These are phyloP conservation scores for Coboldia fuscipes DNA, from an alignment of 1,140 invertebrate species.

Conservation along the genomic window DNA sequence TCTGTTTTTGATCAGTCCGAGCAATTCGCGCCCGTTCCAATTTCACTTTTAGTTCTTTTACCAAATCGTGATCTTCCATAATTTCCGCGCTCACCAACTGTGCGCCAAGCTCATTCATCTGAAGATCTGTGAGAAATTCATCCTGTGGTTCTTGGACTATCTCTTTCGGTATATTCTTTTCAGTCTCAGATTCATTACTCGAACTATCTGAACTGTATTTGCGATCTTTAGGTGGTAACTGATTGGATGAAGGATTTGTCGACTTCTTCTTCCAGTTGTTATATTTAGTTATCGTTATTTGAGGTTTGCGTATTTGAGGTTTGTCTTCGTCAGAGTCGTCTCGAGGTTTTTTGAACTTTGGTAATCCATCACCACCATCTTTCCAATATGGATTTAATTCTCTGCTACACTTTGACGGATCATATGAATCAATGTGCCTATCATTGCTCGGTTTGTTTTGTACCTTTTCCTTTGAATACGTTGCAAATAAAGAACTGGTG, in stretches of 20 bases:
- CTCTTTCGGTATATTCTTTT: conserved; percentile 6
- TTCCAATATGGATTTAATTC: conserved; percentile 91
- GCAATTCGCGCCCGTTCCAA: conserved; percentile 42
- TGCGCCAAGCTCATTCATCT: conserved; percentile 72
- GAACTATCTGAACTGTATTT: neutral
- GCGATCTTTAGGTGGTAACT: neutral
- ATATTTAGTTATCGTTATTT: too few species aligned
- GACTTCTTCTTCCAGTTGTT: neutral
- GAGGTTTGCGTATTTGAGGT: too few species aligned
- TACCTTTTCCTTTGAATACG: conserved; percentile 21
- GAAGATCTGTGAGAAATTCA: conserved; percentile 40
- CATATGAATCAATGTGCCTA: conserved; percentile 30
- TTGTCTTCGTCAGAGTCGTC: conserved; percentile 10
- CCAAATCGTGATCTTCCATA: conserved; percentile 52
- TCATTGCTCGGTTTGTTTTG: conserved; percentile 21
- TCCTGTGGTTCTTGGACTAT: conserved; percentile 3
- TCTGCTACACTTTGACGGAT: conserved; percentile 45
- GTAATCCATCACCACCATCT: conserved; percentile 63
- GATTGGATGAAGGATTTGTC: neutral
- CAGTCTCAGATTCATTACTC: neutral
- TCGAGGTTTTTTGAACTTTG: conserved; percentile 26
- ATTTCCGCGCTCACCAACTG: conserved; percentile 82
- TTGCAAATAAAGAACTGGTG: conserved; percentile 23
- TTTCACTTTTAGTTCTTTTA: conserved; percentile 46
- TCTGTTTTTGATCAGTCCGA: conserved; percentile 19